Base-by-base conservation (phyloP, 2,113 vertebrate species). In the Ophiodon elongatus region DNA sequence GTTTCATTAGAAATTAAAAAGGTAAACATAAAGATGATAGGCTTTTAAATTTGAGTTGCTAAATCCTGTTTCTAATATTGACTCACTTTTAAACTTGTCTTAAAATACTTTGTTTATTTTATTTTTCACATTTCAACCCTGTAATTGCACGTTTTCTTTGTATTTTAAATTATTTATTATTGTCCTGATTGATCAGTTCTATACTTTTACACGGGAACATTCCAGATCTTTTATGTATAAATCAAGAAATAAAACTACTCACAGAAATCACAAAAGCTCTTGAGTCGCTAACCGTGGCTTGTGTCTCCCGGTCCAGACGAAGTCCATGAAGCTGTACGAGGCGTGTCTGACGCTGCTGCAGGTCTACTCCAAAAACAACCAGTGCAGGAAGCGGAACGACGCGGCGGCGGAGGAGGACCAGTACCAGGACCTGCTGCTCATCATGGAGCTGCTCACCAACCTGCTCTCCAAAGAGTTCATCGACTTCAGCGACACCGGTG, bases 361-460 rank as follows among this genome's bases (percentile, higher is more conserved):
- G 91, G 98, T 99, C 2, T 99, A 99, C 94, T 98, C 98, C 54
- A 99, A 99, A 91, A 99, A 99, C 94, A 99, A 98, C 92, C 90
- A 98, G 90, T 97, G 96, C 84, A 94, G 98, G 39, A 98, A 98
- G 85, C 95, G 98, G 14, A 93, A 96, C 65, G 98, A 99, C 84
- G 96, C 97, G 62, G 95, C 97, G 0, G 98, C 97, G 0, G 98
- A 99, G 92, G 98, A 99, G 91, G 98, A 99, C 68, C 98, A 99
- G 85, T 99, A 99, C 92, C 98, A 99, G 91, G 98, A 99, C 93
- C 95, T 99, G 77, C 97, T 99, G n/a, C 98, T 99, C 84, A 99
- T 99, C 91, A 99, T 99, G 98, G 98, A 99, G 85, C 97, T 99
- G 84, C 97, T 99, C 74, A 99, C 98, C 54, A 99, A 99, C 91